phyloP scores from a whole-genome alignment of 2,888 invertebrate genomes.

The Bellardia pandia region DNA sequence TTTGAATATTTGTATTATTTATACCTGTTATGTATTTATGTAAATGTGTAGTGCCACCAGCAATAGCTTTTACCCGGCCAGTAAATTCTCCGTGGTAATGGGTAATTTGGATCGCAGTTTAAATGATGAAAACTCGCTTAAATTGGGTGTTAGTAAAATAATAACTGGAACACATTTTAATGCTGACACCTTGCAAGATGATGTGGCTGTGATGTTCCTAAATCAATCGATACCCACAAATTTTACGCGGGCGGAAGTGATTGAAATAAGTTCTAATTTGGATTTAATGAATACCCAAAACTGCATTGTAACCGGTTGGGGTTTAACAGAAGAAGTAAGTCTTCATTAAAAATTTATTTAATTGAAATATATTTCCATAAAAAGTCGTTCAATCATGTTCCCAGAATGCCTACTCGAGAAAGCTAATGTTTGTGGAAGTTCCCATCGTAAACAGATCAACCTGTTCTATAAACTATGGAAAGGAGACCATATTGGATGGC shows the following conservation, averaged over 20 bases:
- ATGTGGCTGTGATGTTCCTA: conserved; percentile 75
- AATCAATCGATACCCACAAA: conserved; percentile 70
- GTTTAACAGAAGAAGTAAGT: conserved; percentile 75
- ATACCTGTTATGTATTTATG: neutral
- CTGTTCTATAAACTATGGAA: conserved; percentile 73
- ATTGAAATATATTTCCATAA: neutral
- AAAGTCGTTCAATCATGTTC: neutral
- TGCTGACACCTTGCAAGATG: conserved; percentile 69
- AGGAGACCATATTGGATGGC: conserved; percentile 69
- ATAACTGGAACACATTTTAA: conserved; percentile 69
- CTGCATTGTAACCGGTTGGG: conserved; percentile 77
- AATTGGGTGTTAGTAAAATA: conserved; percentile 71
- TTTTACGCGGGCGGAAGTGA: conserved; percentile 65
- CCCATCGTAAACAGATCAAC: conserved; percentile 75
- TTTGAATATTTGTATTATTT: neutral
- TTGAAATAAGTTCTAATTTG: conserved; percentile 71
- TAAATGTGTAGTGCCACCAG: conserved; percentile 27
- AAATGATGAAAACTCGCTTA: conserved; percentile 62
- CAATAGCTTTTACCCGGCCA: conserved; percentile 64
- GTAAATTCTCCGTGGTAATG: conserved; percentile 74
- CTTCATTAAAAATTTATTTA: neutral
- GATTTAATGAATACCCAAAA: conserved; percentile 61
- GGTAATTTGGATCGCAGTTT: conserved; percentile 75
- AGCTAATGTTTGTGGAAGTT: conserved; percentile 78
- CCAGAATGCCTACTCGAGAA: conserved; percentile 54